Conservation (phyloP, 2,113 vertebrate genomes). For the Tragelaphus imberbis region DNA sequence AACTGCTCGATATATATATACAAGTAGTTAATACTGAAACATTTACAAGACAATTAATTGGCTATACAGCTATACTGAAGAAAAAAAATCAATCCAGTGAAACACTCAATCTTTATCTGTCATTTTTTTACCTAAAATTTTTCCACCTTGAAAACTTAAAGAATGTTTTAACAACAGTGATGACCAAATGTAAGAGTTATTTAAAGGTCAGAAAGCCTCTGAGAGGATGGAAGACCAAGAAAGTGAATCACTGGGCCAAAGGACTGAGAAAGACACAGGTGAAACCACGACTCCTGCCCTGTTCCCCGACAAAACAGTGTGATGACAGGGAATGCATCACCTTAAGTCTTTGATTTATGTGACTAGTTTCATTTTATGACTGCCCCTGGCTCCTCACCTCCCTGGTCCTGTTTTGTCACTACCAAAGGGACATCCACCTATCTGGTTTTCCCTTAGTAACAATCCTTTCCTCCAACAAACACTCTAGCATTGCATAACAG, state of each 20-base stretch:
- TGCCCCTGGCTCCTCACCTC: background rate
- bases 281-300: background rate
- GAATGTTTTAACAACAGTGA: conserved; percentile 22
- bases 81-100: conserved; percentile 24
- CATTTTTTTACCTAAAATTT: background rate
- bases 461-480: background rate
- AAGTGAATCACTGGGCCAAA: background rate
- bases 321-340: background rate
- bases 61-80: background rate
- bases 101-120: background rate
- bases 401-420: background rate
- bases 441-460: background rate
- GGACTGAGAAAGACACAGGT: background rate
- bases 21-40: background rate
- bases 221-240: background rate
- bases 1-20: background rate
- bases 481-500: background rate
- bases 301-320: background rate
- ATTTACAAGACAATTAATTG: conserved; percentile 10
- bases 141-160: conserved; percentile 41
- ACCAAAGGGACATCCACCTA: background rate
- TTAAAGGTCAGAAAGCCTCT: conserved; percentile 9
- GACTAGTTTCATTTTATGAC: background rate
- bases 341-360: background rate
- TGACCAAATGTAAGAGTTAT: background rate